Percentiles rank a stretch among this genome's conserved stretches.
Evolutionary conservation across 2,797 vertebrate genomes (phyloP).

Genomic region (Rhinogobio ventralis): DNA sequence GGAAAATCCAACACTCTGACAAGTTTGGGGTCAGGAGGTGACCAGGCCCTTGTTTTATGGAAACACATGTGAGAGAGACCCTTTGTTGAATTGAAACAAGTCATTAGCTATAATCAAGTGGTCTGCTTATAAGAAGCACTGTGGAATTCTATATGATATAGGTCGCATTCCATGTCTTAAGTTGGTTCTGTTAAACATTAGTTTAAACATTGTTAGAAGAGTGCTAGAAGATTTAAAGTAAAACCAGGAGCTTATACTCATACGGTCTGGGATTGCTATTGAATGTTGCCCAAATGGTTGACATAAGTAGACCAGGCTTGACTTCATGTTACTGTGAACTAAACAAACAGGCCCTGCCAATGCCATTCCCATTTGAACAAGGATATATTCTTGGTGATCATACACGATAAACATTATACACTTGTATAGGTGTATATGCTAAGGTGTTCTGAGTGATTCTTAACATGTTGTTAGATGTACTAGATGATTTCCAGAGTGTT

Average conservation of each 20-base stretch:
- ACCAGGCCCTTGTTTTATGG: constrained; percentile 24
- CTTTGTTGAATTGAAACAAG: constrained; percentile 35
- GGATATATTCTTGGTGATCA: neutral
- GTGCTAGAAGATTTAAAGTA: neutral
- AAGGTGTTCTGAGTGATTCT: neutral
- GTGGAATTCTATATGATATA: neutral
- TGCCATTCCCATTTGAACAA: neutral
- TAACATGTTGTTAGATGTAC: neutral
- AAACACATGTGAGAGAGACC: constrained; percentile 44
- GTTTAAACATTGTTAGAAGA: neutral
- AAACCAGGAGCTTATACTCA: neutral
- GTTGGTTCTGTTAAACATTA: neutral
- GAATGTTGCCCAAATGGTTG: neutral
- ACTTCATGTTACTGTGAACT: neutral
- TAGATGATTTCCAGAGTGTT: neutral
- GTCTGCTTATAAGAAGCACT: constrained; percentile 16
- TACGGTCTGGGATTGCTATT: neutral
- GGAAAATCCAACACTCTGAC: constrained; percentile 43
- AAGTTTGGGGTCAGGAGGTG: constrained; percentile 44
- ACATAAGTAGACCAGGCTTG: neutral
- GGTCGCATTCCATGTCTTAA: neutral
- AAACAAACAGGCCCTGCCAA: constrained; percentile 13
- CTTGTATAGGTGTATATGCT: neutral
- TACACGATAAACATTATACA: neutral
- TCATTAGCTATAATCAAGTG: constrained; percentile 46